Evolutionary conservation across 1,140 invertebrate genomes (phyloP), one percentile per base, ranked within the genome.

Genomic region (Drosophila triauraria): DNA sequence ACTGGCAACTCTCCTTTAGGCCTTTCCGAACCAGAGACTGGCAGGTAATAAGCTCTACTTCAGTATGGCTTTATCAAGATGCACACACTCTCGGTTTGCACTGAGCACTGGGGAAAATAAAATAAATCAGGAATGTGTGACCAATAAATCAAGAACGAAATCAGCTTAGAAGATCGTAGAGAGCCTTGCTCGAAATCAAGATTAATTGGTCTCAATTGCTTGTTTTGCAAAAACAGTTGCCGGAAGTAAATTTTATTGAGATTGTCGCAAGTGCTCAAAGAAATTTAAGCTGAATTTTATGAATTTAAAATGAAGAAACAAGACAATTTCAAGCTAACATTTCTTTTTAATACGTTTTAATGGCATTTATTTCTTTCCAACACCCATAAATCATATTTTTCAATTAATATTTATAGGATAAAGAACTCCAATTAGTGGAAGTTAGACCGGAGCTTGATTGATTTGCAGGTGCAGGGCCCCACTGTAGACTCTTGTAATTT

Each of bases 401-500:
- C 27, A 35, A 44, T 62, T 35, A 62, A 44, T 62, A 40, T 56
- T 40, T 56, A 56, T 65, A 58, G 20, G 30, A 30, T 44, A 27
- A 25, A 32, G 15, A 12, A 38, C 20, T 69, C 35, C 75, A 78
- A 78, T 76, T 76, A 78, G 67, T 69, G 51, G 30, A 38, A 44
- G 44, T 47, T n/a, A 50, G 32, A 47, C n/a, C 13, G 48, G 67
- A 54, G 25, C 32, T 70, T 68, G 67, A 70, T 70, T 70, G 63
- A 70, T 70, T 68, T 67, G 35, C 69, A 71, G 51, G 54, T 71
- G 53, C 53, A 47, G 25, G 17, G 46, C 35, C 35, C 3, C 62
- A 17, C 30, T 13, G 50, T 32, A 42, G 51, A 64, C 27, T 75
- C 48, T 64, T 54, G 54, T 67, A 71, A 80, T 88, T 87, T 76